phyloP scores from a whole-genome alignment of 2,888 invertebrate genomes.

The Xanthia icteritia region DNA sequence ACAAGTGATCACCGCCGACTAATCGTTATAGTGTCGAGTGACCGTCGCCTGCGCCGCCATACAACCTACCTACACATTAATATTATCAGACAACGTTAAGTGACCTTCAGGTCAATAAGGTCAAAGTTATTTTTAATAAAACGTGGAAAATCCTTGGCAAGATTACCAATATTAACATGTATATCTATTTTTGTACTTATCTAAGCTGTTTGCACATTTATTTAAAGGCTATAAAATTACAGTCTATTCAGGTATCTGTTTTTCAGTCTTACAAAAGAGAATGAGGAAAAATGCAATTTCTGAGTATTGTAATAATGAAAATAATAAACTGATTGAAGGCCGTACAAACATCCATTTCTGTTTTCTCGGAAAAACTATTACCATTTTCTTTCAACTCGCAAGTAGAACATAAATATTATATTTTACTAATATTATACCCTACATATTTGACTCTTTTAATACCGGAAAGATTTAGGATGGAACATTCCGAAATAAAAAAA shows the following conservation, averaged over 20 bases:
- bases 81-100: constrained; percentile 44
- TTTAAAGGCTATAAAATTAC: constrained; percentile 11
- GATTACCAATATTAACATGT: background rate
- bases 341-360: background rate
- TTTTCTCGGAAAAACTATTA: constrained; percentile 8
- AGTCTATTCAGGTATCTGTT: background rate
- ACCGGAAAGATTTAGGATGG: background rate
- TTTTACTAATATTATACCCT: background rate
- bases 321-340: background rate
- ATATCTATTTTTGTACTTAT: constrained; percentile 27
- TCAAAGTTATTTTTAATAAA: constrained; percentile 38
- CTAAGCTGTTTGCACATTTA: constrained; percentile 12
- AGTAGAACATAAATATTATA: background rate
- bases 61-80: constrained; percentile 29
- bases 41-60: constrained; percentile 63
- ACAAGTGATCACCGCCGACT: constrained; percentile 61
- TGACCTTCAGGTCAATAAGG: constrained; percentile 58
- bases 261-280: background rate
- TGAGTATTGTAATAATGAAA: constrained; percentile 2
- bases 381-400: background rate
- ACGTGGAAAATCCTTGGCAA: constrained; percentile 37
- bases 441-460: background rate
- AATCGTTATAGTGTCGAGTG: constrained; percentile 59
- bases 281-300: background rate
- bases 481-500: background rate